A percentile compares a stretch with the other conserved stretches of the same genome.
Conservation (phyloP, 2,113 vertebrate species). For the Oncorhynchus nerka region DNA sequence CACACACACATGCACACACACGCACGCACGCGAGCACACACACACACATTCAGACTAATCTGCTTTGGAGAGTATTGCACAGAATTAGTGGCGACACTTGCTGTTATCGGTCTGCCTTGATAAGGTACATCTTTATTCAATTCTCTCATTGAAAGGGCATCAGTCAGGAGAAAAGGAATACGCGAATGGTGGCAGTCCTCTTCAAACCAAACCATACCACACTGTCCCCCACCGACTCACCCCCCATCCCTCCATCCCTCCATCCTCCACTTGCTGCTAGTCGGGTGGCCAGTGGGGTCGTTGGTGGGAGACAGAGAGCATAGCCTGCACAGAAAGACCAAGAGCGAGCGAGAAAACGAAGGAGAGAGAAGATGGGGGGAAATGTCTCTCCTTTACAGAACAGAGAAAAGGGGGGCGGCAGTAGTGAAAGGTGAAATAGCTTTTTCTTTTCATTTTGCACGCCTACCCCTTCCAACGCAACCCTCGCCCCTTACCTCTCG, state of each 20-base stretch:
- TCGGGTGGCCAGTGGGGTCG: too few relatives aligned
- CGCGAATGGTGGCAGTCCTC: constrained; percentile 78
- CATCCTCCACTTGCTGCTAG: too few relatives aligned
- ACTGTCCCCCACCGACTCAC: too few relatives aligned
- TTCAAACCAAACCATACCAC: constrained; percentile 59
- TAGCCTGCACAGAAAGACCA: constrained; percentile 36
- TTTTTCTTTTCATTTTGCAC: constrained; percentile 78
- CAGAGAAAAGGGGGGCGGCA: constrained; percentile 65
- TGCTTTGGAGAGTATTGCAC: constrained; percentile 86
- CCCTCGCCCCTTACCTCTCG: constrained; percentile 69
- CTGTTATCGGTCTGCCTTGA: too few relatives aligned
- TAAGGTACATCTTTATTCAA: constrained; percentile 33
- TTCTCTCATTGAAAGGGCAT: constrained; percentile 87
- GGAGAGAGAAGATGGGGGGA: background rate
- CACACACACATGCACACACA: constrained; percentile 10
- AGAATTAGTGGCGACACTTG: constrained; percentile 73
- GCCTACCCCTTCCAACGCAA: constrained; percentile 34
- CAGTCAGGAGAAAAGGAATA: constrained; percentile 84
- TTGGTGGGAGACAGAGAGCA: constrained; percentile 56
- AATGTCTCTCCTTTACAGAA: constrained; percentile 48
- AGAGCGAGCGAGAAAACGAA: constrained; percentile 23
- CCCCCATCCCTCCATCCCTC: too few relatives aligned
- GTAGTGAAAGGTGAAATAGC: constrained; percentile 81
- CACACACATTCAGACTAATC: constrained; percentile 71
- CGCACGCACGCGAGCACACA: constrained; percentile 36